Evolutionary conservation across 2,113 vertebrate species (phyloP), one percentile per base, ranked within the genome.

Genomic region (Bubo blakistoni): DNA sequence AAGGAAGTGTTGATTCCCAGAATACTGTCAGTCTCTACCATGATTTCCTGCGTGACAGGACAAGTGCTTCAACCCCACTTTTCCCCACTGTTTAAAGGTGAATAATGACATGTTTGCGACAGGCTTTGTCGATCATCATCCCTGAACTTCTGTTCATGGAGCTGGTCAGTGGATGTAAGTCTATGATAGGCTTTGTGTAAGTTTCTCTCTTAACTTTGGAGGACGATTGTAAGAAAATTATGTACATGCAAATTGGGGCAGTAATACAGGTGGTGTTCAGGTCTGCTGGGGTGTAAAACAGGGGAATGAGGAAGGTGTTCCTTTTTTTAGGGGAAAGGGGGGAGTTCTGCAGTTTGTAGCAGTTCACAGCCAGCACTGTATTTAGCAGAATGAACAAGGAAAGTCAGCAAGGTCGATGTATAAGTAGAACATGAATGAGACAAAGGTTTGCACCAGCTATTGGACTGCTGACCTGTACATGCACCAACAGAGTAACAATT

Each of bases 221-320:
- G 49, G 8, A 91, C 32, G 19, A 66, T 32, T 46, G 9, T 51
- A 46, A 66, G 63, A 46, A 86, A 76, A 73, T 49, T 10, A 26
- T 1, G 9, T 62, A 47, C 7, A 1, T 81, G 16, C 11, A 63
- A 46, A 46, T 1, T 15, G 22, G 5, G 18, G 2, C 16, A 73
- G 40, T 44, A n/a, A 19, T 26, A 36, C 13, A 40, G 24, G 7
- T 32, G 34, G 25, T 26, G 51, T 29, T 83, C 30, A 10, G n/a
- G 7, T 42, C 58, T 80, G 15, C 71, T 73, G 1, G 10, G 70
- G 30, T 36, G 40, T 58, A 22, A 80, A 76, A 27, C 5, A 47
- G 13, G 38, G 29, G 76, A 93, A 74, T 26, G 51, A 70, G 15
- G 38, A 71, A 51, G 13, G 4, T 2, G 1, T 63, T 79, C 79